phyloP scores from a whole-genome alignment of 2,888 invertebrate genomes.

The Catocala sponsa region DNA sequence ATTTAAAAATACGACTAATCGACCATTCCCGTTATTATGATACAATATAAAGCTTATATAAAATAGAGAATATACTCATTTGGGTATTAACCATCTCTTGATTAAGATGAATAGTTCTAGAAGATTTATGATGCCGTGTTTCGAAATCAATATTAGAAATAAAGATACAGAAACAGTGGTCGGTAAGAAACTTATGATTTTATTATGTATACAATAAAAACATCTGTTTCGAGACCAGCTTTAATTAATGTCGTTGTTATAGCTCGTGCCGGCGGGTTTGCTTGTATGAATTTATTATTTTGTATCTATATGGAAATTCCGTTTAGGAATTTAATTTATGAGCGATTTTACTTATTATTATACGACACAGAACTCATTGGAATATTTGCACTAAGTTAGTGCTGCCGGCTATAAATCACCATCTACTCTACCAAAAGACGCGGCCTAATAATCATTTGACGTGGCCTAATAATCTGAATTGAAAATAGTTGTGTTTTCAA shows the following conservation, averaged over 20 bases:
- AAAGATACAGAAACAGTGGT: conserved; percentile 10
- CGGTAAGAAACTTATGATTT: conserved; percentile 27
- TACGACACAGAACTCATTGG: too few relatives aligned
- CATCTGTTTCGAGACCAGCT: conserved; percentile 14
- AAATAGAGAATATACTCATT: not conserved
- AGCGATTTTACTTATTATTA: not conserved
- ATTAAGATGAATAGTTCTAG: conserved; percentile 12
- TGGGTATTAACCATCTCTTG: conserved; percentile 13
- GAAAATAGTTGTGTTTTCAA: too few relatives aligned
- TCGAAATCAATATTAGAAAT: conserved; percentile 25
- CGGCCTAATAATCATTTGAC: too few relatives aligned
- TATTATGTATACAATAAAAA: conserved; percentile 31
- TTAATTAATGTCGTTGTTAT: conserved; percentile 20
- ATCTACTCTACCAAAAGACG: too few relatives aligned
- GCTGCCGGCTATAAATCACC: too few relatives aligned
- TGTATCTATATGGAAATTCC: not conserved
- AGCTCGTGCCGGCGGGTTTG: not conserved
- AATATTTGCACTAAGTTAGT: too few relatives aligned
- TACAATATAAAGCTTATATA: not conserved
- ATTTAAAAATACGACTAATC: too few relatives aligned
- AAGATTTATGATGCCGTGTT: conserved; percentile 29
- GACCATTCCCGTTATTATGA: too few relatives aligned
- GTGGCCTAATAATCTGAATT: too few relatives aligned
- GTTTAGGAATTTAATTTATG: not conserved
- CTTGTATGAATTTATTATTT: not conserved